Conservation (phyloP, 2,797 vertebrate genomes). For the Sternotherus odoratus region DNA sequence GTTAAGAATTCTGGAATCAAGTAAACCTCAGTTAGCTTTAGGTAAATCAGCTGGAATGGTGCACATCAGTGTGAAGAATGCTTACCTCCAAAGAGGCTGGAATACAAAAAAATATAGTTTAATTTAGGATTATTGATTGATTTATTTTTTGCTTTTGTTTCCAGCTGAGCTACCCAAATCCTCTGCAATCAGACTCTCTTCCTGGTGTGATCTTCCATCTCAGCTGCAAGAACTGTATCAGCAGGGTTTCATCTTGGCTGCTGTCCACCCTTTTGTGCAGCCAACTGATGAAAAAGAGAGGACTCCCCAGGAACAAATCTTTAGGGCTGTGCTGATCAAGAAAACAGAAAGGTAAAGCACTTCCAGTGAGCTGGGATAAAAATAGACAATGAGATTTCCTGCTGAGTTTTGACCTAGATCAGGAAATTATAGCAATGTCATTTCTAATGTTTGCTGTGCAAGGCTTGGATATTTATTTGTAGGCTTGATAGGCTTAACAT, state of each 20-base stretch:
- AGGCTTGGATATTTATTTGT: conserved; percentile 4
- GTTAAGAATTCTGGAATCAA: conserved; percentile 38
- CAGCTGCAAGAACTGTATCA: conserved; percentile 96
- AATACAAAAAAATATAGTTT: conserved; percentile 38
- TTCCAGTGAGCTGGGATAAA: conserved; percentile 69
- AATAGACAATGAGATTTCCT: conserved; percentile 74
- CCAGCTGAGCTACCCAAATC: conserved; percentile 87
- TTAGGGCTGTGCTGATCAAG: conserved; percentile 94
- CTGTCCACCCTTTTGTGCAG: conserved; percentile 95
- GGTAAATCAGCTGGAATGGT: conserved; percentile 23
- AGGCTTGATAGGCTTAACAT: conserved; percentile 58
- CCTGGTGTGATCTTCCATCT: conserved; percentile 90
- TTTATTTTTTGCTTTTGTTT: conserved; percentile 56
- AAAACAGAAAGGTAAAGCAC: conserved; percentile 90
- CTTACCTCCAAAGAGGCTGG: conserved; percentile 46
- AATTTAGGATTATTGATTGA: conserved; percentile 53
- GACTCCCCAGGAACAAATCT: conserved; percentile 91
- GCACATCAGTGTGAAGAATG: background rate
- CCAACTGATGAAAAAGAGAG: conserved; percentile 86
- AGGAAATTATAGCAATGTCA: conserved; percentile 68
- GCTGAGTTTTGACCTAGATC: conserved; percentile 73
- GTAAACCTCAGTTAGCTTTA: background rate
- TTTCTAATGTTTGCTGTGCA: conserved; percentile 63
- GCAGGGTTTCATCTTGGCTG: conserved; percentile 92
- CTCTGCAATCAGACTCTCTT: conserved; percentile 91